phyloP scores from a whole-genome alignment of 2,113 vertebrate species.

The Enhydra lutris region DNA sequence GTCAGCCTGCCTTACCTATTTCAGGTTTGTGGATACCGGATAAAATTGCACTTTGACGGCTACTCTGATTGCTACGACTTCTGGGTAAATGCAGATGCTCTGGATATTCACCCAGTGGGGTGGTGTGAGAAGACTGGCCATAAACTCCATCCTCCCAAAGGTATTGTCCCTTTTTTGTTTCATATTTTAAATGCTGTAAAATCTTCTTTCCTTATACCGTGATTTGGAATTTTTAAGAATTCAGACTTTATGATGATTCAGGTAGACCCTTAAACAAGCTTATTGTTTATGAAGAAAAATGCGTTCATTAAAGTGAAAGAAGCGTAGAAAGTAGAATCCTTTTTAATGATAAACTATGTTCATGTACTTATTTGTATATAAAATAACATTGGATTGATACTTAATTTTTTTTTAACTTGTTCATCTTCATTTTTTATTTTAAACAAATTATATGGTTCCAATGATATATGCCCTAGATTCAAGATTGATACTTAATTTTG shows the following conservation, averaged over 20 bases:
- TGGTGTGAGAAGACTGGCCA: slow-evolving; percentile 93
- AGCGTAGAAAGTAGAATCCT: background rate
- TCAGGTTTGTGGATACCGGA: slow-evolving; percentile 89
- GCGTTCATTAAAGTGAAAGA: background rate
- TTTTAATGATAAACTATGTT: background rate
- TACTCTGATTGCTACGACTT: slow-evolving; percentile 90
- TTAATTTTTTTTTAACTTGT: background rate
- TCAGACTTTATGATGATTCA: background rate
- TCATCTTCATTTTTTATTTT: no score
- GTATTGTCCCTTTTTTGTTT: slow-evolving; percentile 66
- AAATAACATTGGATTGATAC: background rate
- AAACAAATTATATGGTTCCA: no score
- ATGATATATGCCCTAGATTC: no score
- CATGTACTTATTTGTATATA: background rate
- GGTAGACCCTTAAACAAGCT: background rate
- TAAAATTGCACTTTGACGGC: slow-evolving; percentile 89
- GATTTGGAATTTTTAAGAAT: slow-evolving; percentile 17
- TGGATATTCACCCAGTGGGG: slow-evolving; percentile 89
- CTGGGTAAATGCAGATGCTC: slow-evolving; percentile 89
- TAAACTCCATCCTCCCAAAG: slow-evolving; percentile 90
- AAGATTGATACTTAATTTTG: background rate
- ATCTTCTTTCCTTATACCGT: background rate
- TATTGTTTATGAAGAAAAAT: background rate
- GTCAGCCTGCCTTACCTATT: background rate
- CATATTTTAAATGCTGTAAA: background rate